These are phyloP conservation scores for Synaphobranchus kaupii DNA, from an alignment of 2,797 vertebrate species.

Conservation along the genomic window DNA sequence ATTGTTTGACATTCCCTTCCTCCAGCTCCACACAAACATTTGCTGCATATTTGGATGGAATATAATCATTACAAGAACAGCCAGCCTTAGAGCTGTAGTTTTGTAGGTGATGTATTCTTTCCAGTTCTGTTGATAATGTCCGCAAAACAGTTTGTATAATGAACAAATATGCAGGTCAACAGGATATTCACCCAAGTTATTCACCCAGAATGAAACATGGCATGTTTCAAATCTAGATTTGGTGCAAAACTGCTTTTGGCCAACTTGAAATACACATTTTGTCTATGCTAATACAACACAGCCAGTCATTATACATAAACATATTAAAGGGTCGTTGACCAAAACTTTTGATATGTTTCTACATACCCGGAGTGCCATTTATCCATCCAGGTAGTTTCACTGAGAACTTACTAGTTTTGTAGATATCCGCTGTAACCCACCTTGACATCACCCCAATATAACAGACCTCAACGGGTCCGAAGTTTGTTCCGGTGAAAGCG, in stretches of 20 bases:
- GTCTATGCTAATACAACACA: too few species aligned
- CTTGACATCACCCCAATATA: too few species aligned
- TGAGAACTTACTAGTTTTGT: too few species aligned
- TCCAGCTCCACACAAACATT: not conserved
- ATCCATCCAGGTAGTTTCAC: too few species aligned
- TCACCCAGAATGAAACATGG: not conserved
- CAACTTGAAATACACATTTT: not conserved
- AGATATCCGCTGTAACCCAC: too few species aligned
- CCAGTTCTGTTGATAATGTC: not conserved
- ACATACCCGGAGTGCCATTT: too few species aligned
- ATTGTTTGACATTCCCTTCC: slow-evolving; percentile 1
- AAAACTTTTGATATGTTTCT: too few species aligned
- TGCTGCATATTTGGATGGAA: not conserved
- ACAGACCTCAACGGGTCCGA: too few species aligned
- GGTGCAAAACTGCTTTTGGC: not conserved
- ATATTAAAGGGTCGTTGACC: too few species aligned
- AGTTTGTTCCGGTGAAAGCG: too few species aligned
- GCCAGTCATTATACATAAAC: too few species aligned
- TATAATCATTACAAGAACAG: not conserved
- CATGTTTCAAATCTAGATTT: not conserved
- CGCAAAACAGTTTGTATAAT: not conserved
- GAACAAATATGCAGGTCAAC: not conserved
- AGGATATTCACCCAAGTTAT: not conserved
- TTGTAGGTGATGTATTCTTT: not conserved
- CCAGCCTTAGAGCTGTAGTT: not conserved